These are phyloP conservation scores for Drosophila incognita DNA, from an alignment of 2,888 invertebrate genomes.

Conservation along the genomic window DNA sequence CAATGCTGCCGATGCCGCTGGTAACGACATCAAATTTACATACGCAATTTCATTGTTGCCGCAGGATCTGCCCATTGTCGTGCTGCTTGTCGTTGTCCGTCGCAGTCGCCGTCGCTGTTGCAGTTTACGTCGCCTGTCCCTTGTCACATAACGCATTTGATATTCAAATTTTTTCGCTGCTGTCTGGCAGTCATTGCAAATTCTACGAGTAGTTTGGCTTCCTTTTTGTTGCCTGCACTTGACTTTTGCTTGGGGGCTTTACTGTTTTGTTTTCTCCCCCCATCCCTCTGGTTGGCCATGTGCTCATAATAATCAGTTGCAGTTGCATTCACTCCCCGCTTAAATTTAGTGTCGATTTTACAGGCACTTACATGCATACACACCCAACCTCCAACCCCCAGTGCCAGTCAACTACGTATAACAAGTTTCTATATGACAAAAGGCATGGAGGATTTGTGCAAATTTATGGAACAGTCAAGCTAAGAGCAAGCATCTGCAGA, in stretches of 20 bases:
- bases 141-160: constrained; percentile 75
- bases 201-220: constrained; percentile 54
- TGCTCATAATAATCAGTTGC: constrained; percentile 79
- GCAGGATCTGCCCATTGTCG: constrained; percentile 72
- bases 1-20: constrained; percentile 74
- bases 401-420: constrained; percentile 20
- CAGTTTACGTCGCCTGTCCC: constrained; percentile 29
- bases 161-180: constrained; percentile 75
- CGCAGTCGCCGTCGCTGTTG: constrained; percentile 9
- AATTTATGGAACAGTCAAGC: constrained; percentile 37
- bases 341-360: constrained; percentile 78
- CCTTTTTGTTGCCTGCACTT: constrained; percentile 57
- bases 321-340: constrained; percentile 44
- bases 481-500: constrained; percentile 28
- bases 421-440: constrained; percentile 61
- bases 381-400: constrained; percentile 7
- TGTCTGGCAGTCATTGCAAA: constrained; percentile 68
- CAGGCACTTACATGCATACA: constrained; percentile 61
- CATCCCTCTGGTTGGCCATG: constrained; percentile 42
- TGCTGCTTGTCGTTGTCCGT: constrained; percentile 35
- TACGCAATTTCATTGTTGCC: constrained; percentile 82
- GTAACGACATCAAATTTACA: constrained; percentile 82
- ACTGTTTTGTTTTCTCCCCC: not conserved
- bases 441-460: constrained; percentile 56
- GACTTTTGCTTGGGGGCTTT: constrained; percentile 53